A percentile compares a stretch with the other conserved stretches of the same genome.
These are phyloP conservation scores for Palythoa caribaeorum DNA, from an alignment of 92 coral and sea anemone genomes.

Conservation along the genomic window DNA sequence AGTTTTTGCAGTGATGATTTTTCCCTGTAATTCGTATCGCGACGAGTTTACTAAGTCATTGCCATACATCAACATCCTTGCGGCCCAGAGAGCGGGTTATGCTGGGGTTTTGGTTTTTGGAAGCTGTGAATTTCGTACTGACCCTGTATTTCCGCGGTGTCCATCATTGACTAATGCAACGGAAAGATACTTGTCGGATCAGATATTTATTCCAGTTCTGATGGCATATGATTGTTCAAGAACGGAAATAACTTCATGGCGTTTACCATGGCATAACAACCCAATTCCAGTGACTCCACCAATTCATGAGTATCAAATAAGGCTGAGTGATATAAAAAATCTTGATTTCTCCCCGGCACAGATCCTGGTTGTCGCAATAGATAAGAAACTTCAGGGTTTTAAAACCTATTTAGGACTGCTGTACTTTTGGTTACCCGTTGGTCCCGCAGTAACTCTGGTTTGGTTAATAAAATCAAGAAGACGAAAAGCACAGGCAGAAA, in stretches of 20 bases:
- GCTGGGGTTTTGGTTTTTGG: not conserved
- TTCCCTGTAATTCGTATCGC: not conserved
- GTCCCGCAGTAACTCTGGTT: constrained; percentile 1
- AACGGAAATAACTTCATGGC: too few relatives aligned
- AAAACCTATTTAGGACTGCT: not conserved
- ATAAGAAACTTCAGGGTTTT: not conserved
- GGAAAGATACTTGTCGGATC: not conserved
- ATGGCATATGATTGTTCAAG: too few relatives aligned
- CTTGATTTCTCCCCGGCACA: not conserved
- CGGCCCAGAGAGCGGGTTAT: constrained; percentile 23
- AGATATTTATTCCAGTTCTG: constrained; percentile 18
- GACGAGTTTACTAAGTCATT: not conserved
- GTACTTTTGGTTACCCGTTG: not conserved
- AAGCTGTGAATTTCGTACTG: too few relatives aligned
- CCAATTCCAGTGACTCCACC: too few relatives aligned
- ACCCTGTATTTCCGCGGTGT: too few relatives aligned
- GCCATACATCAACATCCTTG: not conserved
- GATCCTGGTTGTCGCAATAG: not conserved
- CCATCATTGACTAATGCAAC: not conserved
- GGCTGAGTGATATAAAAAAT: not conserved
- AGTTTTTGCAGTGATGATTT: not conserved
- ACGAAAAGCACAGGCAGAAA: not conserved
- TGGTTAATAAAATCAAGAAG: constrained; percentile 1
- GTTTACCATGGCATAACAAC: too few relatives aligned
- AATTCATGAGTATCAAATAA: too few relatives aligned